Evolutionary conservation across 2,797 vertebrate genomes (phyloP), one percentile per base, ranked within the genome.

Genomic region (Schizopygopsis pylzovi): DNA sequence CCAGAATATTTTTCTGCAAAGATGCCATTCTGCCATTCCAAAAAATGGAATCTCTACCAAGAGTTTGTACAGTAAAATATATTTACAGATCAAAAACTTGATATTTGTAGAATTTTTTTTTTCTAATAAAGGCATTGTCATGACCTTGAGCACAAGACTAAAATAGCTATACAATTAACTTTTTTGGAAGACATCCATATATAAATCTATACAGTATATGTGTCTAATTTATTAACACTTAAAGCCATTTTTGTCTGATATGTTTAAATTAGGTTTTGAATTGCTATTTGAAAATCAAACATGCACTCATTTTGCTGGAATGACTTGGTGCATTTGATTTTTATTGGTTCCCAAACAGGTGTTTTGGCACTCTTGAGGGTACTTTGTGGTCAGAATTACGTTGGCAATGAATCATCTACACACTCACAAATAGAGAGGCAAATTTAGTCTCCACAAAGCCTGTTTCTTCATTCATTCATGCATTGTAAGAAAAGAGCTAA

Each of bases 391-490:
- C 22, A 41, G 70, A 52, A 65, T 45, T 45, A 45, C 18, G 33
- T 84, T 78, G 75, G 37, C 73, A 22, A 47, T 68, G 63, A 80
- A 79, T 83, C 59, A 81, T 37, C 43, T 71, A 12, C 52, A 70
- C 41, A 59, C 63, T 13, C 11, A 49, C 12, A 79, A 79, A 79
- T 49, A 72, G 33, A 79, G 75, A 61, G 39, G 83, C 83, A 79
- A 72, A 85, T 79, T 79, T 80, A 52, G 84, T 63, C 37, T 67
- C 25, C 52, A 72, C 76, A 61, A 79, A 85, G 77, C 54, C 65
- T n/a, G 61, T 84, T 68, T 85, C 63, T 85, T 80, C 78, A 73
- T 79, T 73, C 68, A 86, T 78, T 73, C 68, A 84, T 70, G 22
- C 79, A 71, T 83, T 73, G 78, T 52, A 81, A 75, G 67, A 80